Conservation (phyloP, 2,113 vertebrate genomes). For the Spea multiplicata region DNA sequence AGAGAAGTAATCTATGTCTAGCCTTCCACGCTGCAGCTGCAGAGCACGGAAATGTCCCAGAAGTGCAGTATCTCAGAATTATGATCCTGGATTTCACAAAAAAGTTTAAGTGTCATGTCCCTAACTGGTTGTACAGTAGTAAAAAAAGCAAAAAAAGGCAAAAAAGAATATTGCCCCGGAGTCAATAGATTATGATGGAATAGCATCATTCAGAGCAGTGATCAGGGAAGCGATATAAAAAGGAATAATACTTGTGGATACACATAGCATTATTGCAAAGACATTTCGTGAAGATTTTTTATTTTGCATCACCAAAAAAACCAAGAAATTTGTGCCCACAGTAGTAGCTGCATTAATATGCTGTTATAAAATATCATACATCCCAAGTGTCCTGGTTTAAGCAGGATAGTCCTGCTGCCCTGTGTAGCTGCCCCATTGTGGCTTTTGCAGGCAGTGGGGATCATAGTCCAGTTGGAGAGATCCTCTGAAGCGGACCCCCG, state of each 20-base stretch:
- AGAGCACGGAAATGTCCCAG: constrained; percentile 17
- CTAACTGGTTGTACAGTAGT: constrained; percentile 4
- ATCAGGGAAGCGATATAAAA: neutral
- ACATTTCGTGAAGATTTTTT: too few relatives aligned
- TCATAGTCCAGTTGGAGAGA: too few relatives aligned
- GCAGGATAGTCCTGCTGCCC: too few relatives aligned
- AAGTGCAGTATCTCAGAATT: constrained; percentile 24
- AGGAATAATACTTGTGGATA: neutral
- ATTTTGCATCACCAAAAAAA: too few relatives aligned
- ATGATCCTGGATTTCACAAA: constrained; percentile 30
- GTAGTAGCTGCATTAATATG: too few relatives aligned
- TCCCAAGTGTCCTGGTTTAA: too few relatives aligned
- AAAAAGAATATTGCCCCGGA: constrained; percentile 23
- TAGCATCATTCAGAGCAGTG: neutral
- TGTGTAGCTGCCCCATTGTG: too few relatives aligned
- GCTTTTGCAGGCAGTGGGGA: too few relatives aligned
- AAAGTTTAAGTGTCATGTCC: constrained; percentile 31
- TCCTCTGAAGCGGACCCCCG: too few relatives aligned
- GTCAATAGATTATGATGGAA: constrained; percentile 19
- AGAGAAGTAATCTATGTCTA: constrained; percentile 37
- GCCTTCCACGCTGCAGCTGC: constrained; percentile 13
- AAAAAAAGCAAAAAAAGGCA: constrained; percentile 30
- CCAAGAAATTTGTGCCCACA: too few relatives aligned
- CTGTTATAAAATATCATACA: too few relatives aligned
- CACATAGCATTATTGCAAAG: neutral